Conservation (phyloP, 2,888 invertebrate species). For the Bedellia somnulentella region DNA sequence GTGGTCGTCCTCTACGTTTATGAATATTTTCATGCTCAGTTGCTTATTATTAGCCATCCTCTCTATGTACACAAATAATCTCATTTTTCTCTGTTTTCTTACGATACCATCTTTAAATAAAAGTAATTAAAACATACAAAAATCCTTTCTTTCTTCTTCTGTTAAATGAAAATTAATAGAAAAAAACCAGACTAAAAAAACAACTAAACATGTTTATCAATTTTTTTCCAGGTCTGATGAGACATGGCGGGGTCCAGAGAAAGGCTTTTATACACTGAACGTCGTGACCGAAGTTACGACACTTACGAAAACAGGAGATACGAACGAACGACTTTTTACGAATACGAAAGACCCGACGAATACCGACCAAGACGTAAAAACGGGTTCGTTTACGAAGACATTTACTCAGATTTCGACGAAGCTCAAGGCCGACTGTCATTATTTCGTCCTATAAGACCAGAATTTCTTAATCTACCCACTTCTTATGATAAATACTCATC, state of each 20-base stretch:
- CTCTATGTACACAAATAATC: too few species aligned
- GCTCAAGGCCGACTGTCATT: conserved; percentile 47
- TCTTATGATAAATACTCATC: conserved; percentile 47
- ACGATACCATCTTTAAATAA: too few species aligned
- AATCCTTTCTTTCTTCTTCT: too few species aligned
- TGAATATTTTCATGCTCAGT: too few species aligned
- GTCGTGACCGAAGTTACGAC: conserved; percentile 23
- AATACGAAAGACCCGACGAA: neutral
- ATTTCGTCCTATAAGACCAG: conserved; percentile 50
- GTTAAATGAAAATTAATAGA: too few species aligned
- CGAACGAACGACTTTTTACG: neutral
- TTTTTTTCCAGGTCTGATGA: too few species aligned
- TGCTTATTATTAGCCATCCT: too few species aligned
- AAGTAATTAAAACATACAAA: too few species aligned
- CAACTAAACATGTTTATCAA: too few species aligned
- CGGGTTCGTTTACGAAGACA: conserved; percentile 52
- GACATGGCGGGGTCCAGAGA: conserved; percentile 54
- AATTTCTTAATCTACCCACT: conserved; percentile 44
- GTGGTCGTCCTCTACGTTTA: too few species aligned
- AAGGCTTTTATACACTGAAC: conserved; percentile 35
- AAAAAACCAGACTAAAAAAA: too few species aligned
- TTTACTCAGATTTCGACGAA: conserved; percentile 52
- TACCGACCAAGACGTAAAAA: conserved; percentile 35
- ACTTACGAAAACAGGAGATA: conserved; percentile 6
- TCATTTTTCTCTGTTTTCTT: too few species aligned